These are phyloP conservation scores for Myrmophylax atrothorax DNA, from an alignment of 2,113 vertebrate species.

Conservation along the genomic window DNA sequence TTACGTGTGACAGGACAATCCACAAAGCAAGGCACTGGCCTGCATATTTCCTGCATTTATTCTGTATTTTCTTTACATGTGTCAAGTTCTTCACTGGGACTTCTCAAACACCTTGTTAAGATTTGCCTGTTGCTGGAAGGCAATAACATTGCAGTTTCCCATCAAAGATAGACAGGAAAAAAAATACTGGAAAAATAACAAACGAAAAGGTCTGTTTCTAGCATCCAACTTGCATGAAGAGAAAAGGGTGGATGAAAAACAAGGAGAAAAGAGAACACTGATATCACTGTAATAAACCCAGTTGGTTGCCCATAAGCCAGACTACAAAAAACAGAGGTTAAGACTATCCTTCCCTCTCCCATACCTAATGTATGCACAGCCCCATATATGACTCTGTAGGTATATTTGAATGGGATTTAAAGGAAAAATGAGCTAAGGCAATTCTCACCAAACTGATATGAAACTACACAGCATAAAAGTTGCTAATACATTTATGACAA, in stretches of 20 bases:
- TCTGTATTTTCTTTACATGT: constrained; percentile 30
- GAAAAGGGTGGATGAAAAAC: not conserved
- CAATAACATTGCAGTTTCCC: not conserved
- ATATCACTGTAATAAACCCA: not conserved
- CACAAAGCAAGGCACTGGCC: not conserved
- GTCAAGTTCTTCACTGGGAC: not conserved
- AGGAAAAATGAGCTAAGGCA: not conserved
- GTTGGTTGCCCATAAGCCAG: not conserved
- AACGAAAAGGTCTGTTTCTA: constrained; percentile 3
- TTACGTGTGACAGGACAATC: not conserved
- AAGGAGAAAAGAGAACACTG: not conserved
- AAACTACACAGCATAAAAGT: not conserved
- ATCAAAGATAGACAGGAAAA: not conserved
- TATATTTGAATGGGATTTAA: not conserved
- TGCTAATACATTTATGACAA: not conserved
- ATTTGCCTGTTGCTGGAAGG: constrained; percentile 1
- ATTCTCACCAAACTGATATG: not conserved
- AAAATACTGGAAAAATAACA: not conserved
- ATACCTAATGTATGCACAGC: not conserved
- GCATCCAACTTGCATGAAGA: not conserved
- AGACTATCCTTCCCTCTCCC: not conserved
- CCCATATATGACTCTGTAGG: not conserved
- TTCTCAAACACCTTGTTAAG: constrained; percentile 31
- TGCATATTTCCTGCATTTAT: not conserved
- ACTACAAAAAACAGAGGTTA: not conserved